Evolutionary conservation across 2,113 vertebrate species (phyloP), one percentile per base, ranked within the genome.

Genomic region (Cheilinus undulatus): DNA sequence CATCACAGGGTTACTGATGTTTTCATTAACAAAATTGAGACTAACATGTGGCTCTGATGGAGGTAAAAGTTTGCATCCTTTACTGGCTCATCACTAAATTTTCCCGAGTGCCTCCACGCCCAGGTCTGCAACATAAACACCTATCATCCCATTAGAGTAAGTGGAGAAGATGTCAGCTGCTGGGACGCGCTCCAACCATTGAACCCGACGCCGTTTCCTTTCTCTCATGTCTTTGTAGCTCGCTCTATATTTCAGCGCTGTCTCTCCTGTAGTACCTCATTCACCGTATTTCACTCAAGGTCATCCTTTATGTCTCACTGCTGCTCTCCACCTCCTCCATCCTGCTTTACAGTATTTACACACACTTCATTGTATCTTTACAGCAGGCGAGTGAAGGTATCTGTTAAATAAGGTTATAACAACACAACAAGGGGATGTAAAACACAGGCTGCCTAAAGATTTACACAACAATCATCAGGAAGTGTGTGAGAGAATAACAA

Each of bases 91-190:
- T 87, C 70, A 42, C 68, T 75, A 69, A 69, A 66, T 51, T 27
- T n/a, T 23, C 38, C 36, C 3, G 19, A 63, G 64, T 53, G 69
- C 26, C 28, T 54, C 56, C 65, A 24, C 17, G 19, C 50, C 53
- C 46, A 54, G 58, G 63, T 40, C 32, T 42, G 26, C 48, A 73
- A 70, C 73, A 73, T 67, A 76, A 87, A 88, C 74, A 57, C 66
- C 53, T 36, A 54, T 87, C 77, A 78, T 81, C 83, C 76, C 73
- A 59, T 90, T 74, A 83, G 70, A 79, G 73, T 56, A 60, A 83
- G 80, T 67, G 53, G 86, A 80, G 76, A 63, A 76, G 78, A 83
- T 77, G 78, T 84, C 80, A 85, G 75, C 49, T 43, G 53, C 67
- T 74, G 76, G 75, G 73, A 67, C 24, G 5, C 50, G 32, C 63